phyloP scores from a whole-genome alignment of 2,888 invertebrate species.

The Nomada fucata region DNA sequence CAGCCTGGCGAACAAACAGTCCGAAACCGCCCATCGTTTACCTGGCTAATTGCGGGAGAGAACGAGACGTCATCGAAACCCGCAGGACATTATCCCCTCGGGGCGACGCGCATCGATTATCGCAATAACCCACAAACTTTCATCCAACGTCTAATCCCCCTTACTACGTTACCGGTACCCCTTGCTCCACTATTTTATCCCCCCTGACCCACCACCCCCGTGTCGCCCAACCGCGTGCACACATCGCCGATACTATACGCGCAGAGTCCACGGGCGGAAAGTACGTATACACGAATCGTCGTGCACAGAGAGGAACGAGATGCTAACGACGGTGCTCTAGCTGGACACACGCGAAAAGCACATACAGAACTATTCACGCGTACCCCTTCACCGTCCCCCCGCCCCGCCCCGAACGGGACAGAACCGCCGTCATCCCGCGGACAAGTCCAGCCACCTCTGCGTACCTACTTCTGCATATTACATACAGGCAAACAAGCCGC shows the following conservation, averaged over 20 bases:
- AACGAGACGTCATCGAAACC: not conserved
- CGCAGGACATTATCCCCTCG: not conserved
- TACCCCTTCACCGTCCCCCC: not conserved
- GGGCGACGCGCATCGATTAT: not conserved
- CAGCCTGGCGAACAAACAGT: constrained; percentile 1
- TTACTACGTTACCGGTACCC: not conserved
- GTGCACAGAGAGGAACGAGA: not conserved
- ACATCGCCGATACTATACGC: constrained; percentile 4
- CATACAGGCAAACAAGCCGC: constrained; percentile 30
- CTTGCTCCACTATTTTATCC: not conserved
- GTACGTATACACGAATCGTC: not conserved
- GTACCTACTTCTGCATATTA: constrained; percentile 39
- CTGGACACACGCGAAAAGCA: constrained; percentile 36
- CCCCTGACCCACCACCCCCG: not conserved
- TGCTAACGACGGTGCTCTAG: constrained; percentile 23
- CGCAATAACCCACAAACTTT: not conserved
- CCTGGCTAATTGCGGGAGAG: too few species aligned
- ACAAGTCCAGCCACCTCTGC: not conserved
- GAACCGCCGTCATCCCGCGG: not conserved
- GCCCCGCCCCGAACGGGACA: not conserved
- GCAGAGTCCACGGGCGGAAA: constrained; percentile 1
- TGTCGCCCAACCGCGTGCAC: too few species aligned
- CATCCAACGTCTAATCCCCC: not conserved
- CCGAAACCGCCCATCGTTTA: not conserved
- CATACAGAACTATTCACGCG: constrained; percentile 47